Base-by-base conservation (phyloP, 2,113 vertebrate species). In the Bolborhynchus lineola region DNA sequence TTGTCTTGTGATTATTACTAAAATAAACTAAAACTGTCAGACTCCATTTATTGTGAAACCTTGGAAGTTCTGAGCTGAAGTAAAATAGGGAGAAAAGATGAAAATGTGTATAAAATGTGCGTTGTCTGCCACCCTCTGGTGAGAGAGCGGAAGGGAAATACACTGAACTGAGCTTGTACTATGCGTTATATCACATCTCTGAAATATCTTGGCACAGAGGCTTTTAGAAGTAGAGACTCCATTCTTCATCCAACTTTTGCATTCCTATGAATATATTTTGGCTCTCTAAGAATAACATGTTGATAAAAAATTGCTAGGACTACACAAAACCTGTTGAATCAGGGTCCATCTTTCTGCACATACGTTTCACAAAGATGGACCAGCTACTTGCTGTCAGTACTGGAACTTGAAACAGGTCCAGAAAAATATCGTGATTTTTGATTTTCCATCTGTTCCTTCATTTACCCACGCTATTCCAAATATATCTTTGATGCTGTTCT, bases 51-150 rank as follows among this genome's bases (percentile, higher is more conserved):
- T 81, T 92, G 68, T 71, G 68, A 86, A 96, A 94, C 50, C 76
- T 90, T 75, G 68, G 47, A 83, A 79, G 63, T 63, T 93, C 39
- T 20, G 31, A 83, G 44, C n/a, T 83, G 57, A 87, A 71, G 70
- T 25, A 60, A 76, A 91, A 82, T 4, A 11, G 44, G n/a, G 35
- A 28, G 63, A 8, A 16, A 9, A 26, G 24, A 31, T 23, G 8
- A 49, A 55, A 84, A 25, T 3, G 8, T 0, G 5, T 37, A 2
- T 91, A 80, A 82, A 84, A 57, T 94, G 82, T 85, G 97, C 70
- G 0, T 89, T 76, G 72, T 74, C 41, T 96, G 95, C 95, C 97
- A 72, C 95, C 97, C 97, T 71, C 91, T 97, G 97, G 92, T 80
- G 65, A 49, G 85, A 82, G 47, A 11, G 7, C 16, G 35, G 84